These are phyloP conservation scores for Spheniscus humboldti DNA, from an alignment of 2,797 vertebrate species.

Conservation along the genomic window DNA sequence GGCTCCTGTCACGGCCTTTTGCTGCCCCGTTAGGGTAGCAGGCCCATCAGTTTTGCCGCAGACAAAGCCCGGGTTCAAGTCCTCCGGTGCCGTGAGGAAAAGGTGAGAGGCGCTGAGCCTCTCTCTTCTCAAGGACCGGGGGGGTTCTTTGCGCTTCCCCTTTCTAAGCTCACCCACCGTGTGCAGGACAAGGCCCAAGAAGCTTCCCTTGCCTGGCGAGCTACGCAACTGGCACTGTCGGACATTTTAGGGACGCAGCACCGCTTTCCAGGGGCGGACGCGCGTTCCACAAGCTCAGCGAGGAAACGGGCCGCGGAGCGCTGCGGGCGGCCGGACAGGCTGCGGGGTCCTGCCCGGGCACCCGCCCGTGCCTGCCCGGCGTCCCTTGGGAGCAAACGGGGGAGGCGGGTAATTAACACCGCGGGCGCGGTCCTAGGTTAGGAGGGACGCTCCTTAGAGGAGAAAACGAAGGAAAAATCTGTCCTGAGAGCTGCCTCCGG, in stretches of 20 bases:
- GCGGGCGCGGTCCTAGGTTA: background rate
- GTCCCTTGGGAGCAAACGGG: background rate
- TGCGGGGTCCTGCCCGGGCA: background rate
- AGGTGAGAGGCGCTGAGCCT: background rate
- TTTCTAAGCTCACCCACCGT: background rate
- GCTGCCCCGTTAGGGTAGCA: background rate
- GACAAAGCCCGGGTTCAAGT: background rate
- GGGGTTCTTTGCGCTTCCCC: background rate
- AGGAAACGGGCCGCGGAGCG: background rate
- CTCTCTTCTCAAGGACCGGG: background rate
- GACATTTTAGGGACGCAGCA: background rate
- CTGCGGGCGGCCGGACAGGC: background rate
- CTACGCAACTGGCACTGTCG: background rate
- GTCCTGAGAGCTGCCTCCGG: background rate
- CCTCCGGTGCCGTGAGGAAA: background rate
- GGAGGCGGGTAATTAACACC: rapidly evolving
- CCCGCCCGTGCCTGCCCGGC: background rate
- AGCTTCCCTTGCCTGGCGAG: background rate
- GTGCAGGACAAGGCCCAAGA: background rate
- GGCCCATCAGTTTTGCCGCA: background rate
- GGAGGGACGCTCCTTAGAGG: background rate
- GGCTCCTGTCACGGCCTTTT: background rate
- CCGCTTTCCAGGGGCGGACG: background rate
- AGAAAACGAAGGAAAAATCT: background rate
- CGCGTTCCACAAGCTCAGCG: background rate